Conservation (phyloP, 1,140 invertebrate genomes). For the Gonioctena quinquepunctata region DNA sequence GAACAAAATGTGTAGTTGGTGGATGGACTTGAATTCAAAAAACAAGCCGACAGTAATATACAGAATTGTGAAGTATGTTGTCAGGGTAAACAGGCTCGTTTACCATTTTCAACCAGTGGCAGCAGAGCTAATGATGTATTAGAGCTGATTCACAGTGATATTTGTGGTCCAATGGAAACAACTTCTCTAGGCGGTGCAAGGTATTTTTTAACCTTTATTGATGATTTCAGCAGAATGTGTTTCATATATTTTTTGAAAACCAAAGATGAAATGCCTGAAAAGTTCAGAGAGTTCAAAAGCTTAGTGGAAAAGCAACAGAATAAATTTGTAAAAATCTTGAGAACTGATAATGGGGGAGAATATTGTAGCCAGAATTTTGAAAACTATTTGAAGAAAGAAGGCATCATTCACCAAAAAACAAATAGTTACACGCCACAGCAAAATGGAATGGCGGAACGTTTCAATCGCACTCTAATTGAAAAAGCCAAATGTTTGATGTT, state of each 20-base stretch:
- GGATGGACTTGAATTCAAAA: conserved; percentile 24
- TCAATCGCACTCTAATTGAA: conserved; percentile 45
- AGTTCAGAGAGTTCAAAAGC: conserved; percentile 48
- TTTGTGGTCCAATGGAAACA: conserved; percentile 29
- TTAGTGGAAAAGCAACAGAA: conserved; percentile 48
- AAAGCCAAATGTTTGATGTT: conserved; percentile 51
- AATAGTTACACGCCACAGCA: conserved; percentile 48
- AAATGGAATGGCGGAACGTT: conserved; percentile 50
- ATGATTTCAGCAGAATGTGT: conserved; percentile 51
- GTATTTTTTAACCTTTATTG: conserved; percentile 56
- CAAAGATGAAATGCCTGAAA: conserved; percentile 36
- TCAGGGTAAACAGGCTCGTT: conserved; percentile 46
- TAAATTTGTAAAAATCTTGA: conserved; percentile 40
- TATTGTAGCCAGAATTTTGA: conserved; percentile 42
- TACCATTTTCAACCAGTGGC: conserved; percentile 23
- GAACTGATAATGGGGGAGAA: conserved; percentile 31
- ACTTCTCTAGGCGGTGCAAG: conserved; percentile 18
- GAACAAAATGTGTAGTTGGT: conserved; percentile 3
- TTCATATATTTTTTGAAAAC: conserved; percentile 52
- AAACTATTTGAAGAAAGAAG: conserved; percentile 36
- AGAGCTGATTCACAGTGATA: conserved; percentile 26
- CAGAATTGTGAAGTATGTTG: conserved; percentile 40
- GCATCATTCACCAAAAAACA: conserved; percentile 50
- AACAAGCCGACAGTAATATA: conserved; percentile 15
- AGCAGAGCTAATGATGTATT: conserved; percentile 10